Conservation (phyloP, 1,140 invertebrate genomes). For the Fragariocoptes setiger region DNA sequence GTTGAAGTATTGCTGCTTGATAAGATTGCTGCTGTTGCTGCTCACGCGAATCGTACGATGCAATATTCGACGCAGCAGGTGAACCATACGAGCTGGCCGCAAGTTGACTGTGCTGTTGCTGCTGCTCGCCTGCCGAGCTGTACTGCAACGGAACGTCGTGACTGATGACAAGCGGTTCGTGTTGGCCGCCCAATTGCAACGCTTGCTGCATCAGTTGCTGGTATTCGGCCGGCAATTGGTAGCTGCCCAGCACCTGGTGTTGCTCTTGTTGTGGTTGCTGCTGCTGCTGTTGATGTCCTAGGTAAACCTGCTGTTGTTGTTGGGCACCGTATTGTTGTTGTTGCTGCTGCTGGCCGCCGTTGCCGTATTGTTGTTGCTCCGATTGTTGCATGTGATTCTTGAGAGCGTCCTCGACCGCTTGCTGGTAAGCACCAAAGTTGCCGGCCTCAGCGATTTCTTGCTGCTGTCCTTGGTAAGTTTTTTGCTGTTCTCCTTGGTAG, state of each 20-base stretch:
- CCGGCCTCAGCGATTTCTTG: not conserved
- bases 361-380: not conserved
- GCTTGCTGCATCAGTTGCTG: too few species aligned
- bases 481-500: not conserved
- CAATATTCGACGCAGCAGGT: too few species aligned
- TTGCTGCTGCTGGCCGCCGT: not conserved
- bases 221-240: not conserved
- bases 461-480: not conserved
- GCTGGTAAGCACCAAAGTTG: not conserved
- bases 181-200: too few species aligned
- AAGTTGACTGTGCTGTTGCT: too few species aligned
- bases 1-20: too few species aligned
- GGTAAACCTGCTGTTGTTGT: not conserved
- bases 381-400: not conserved
- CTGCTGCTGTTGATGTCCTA: not conserved
- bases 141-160: too few species aligned
- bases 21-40: too few species aligned
- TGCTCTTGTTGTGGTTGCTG: not conserved
- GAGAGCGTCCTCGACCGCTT: not conserved
- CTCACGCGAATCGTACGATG: too few species aligned
- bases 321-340: not conserved
- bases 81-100: too few species aligned
- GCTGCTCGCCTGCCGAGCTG: too few species aligned
- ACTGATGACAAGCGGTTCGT: too few species aligned
- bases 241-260: not conserved